phyloP scores from a whole-genome alignment of 2,797 vertebrate genomes.

The Thripadectes ignobilis region DNA sequence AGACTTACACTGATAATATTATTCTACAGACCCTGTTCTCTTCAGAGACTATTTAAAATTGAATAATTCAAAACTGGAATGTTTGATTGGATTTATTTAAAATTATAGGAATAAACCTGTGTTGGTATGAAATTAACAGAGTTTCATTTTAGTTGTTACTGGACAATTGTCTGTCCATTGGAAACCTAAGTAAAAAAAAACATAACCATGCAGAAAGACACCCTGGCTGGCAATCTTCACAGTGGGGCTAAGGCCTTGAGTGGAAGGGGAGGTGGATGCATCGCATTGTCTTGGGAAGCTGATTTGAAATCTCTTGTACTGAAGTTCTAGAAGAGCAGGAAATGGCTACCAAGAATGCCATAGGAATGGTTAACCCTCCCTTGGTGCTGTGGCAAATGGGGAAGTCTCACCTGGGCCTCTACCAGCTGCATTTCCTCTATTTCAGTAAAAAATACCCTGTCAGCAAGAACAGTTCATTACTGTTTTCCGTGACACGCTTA shows the following conservation, averaged over 20 bases:
- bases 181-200: not conserved
- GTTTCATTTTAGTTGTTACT: not conserved
- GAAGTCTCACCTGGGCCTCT: not conserved
- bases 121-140: not conserved
- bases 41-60: not conserved
- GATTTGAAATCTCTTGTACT: not conserved
- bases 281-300: not conserved
- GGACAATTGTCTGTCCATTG: not conserved
- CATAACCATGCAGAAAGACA: not conserved
- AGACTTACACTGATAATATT: not conserved
- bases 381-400: fast-evolving
- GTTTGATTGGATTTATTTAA: not conserved
- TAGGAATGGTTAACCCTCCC: not conserved
- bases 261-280: not conserved
- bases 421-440: not conserved
- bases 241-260: not conserved
- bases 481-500: not conserved
- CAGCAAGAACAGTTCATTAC: not conserved
- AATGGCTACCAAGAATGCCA: not conserved
- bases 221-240: not conserved
- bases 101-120: not conserved
- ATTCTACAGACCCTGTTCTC: not conserved
- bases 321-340: not conserved
- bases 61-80: not conserved
- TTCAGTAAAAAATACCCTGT: not conserved